These are phyloP conservation scores for Leucoptera coffeella DNA, from an alignment of 2,888 invertebrate species.

Conservation along the genomic window DNA sequence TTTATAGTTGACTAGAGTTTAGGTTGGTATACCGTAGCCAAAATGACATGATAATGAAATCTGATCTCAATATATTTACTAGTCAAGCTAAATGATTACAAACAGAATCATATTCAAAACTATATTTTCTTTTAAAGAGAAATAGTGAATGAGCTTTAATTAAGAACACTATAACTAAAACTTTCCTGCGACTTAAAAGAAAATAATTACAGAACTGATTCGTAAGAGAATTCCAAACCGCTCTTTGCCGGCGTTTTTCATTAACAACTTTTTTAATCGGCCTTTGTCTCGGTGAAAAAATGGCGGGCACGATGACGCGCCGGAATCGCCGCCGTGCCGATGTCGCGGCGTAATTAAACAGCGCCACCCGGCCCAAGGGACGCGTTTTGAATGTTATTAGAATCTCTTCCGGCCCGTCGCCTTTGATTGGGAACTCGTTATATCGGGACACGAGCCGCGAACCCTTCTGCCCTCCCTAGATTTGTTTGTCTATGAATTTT, in stretches of 20 bases:
- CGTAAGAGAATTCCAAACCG: no score
- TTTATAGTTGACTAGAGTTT: no score
- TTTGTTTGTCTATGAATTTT: slow-evolving; percentile 2
- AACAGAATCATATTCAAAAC: no score
- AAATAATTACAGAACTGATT: no score
- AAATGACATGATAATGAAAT: no score
- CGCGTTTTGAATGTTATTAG: slow-evolving; percentile 51
- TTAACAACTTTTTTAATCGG: slow-evolving; percentile 50
- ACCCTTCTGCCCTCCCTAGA: background rate
- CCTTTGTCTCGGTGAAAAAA: slow-evolving; percentile 43
- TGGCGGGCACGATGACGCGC: slow-evolving; percentile 38
- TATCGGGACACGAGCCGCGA: slow-evolving; percentile 8
- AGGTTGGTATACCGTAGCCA: no score
- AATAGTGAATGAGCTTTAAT: no score
- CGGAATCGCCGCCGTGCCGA: slow-evolving; percentile 16
- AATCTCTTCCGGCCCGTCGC: slow-evolving; percentile 43
- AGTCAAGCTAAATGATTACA: no score
- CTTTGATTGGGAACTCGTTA: slow-evolving; percentile 41
- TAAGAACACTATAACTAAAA: no score
- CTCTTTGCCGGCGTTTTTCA: slow-evolving; percentile 33
- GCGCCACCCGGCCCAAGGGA: slow-evolving; percentile 24
- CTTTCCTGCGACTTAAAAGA: no score
- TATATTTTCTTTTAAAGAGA: no score
- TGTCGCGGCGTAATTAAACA: slow-evolving; percentile 15
- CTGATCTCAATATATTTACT: no score